Evolutionary conservation across 2,888 invertebrate genomes (phyloP), one percentile per base, ranked within the genome.

Genomic region (Leucoma salicis): DNA sequence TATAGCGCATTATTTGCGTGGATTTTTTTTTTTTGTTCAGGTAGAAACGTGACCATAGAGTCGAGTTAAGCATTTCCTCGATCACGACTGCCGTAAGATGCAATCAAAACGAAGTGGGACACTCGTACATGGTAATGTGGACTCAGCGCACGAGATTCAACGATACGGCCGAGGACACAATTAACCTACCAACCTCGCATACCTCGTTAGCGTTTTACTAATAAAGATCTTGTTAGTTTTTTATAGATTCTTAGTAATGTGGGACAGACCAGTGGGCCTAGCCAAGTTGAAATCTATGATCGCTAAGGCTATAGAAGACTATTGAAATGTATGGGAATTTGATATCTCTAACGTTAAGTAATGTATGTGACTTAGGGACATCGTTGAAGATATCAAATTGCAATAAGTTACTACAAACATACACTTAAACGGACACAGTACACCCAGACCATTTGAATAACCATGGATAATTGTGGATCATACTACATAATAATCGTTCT

Each of bases 11-110:
- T 82, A 81, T 81, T 82, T 77, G 78, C 80, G 74, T 79, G 29
- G 12, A 65, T 47, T 33, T 49, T 7, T 55, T 57, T 61, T 51
- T 42, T 71, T 61, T 73, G 63, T 69, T 64, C 68, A 70, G 68
- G 70, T 68, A 75, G 66, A 78, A 84, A 85, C 85, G 83, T 86
- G 84, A 82, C 82, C 65, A 63, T 59, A 57, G 63, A 71, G 59
- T 64, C 66, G 69, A 72, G 65, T 34, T 65, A 66, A 63, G 66
- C 65, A 70, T 78, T 78, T 74, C 67, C 70, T 69, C 67, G 73
- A 78, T 83, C 84, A 84, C 83, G 84, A 86, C 70, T 57, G 57
- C 54, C 59, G 63, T 54, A 68, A 73, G 74, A 82, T 80, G 72
- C 66, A 63, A 78, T 78, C 80, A 69, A 46, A 45, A 47, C 47